Conservation (phyloP, 30 jellyfish, hydroid and myxozoan genomes). For the Haliclystus octoradiatus region DNA sequence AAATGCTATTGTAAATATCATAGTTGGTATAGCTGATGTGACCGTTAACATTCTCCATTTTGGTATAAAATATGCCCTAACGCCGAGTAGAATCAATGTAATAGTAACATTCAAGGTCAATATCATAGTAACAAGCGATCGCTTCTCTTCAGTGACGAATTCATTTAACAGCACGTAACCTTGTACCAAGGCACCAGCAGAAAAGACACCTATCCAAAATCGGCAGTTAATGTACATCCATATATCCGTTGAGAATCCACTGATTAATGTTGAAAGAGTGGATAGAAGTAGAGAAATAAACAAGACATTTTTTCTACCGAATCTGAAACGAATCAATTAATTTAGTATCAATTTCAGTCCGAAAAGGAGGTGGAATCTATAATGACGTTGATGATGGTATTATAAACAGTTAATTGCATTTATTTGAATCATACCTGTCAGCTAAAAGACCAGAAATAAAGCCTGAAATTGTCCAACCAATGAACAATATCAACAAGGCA, state of each 20-base stretch:
- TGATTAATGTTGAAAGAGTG: constrained; percentile 24
- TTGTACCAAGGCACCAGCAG: constrained; percentile 65
- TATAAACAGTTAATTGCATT: no score
- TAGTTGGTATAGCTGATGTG: constrained; percentile 49
- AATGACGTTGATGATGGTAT: no score
- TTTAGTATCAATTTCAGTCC: no score
- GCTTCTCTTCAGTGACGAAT: constrained; percentile 56
- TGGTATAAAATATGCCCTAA: constrained; percentile 50
- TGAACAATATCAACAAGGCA: background rate
- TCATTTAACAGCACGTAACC: constrained; percentile 51
- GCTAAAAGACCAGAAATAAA: background rate
- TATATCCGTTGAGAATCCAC: constrained; percentile 57
- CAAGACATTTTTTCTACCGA: constrained; percentile 52
- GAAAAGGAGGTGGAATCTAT: no score
- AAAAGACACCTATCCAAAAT: constrained; percentile 46
- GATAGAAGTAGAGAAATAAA: constrained; percentile 30
- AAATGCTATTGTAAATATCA: constrained; percentile 10
- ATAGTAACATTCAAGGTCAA: constrained; percentile 40
- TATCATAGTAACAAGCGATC: constrained; percentile 67
- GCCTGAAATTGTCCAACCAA: background rate
- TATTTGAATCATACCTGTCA: background rate
- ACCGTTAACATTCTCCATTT: constrained; percentile 65
- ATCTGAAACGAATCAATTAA: constrained; percentile 21
- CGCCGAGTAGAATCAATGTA: constrained; percentile 62
- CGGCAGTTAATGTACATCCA: constrained; percentile 26